phyloP scores from a whole-genome alignment of 2,888 invertebrate genomes.

The Latrodectus hesperus region DNA sequence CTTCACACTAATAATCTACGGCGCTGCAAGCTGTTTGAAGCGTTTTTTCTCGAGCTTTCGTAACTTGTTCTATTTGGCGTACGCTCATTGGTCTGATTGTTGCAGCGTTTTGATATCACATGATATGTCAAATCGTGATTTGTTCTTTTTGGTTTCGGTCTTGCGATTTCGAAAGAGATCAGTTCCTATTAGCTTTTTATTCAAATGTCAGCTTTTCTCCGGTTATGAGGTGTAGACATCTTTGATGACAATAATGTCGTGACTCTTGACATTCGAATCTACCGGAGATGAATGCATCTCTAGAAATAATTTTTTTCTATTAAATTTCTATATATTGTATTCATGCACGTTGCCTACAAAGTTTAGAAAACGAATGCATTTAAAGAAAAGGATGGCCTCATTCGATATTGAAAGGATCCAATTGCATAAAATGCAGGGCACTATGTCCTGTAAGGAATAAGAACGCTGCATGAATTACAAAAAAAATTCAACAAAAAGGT shows the following conservation, averaged over 20 bases:
- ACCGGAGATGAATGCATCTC: too few species aligned
- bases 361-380: background rate
- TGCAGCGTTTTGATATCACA: conserved; percentile 9
- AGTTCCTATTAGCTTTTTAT: too few species aligned
- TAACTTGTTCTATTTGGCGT: conserved; percentile 43
- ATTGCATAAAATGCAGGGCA: background rate
- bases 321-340: too few species aligned
- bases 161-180: conserved; percentile 42
- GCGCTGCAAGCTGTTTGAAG: background rate
- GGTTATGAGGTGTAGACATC: too few species aligned
- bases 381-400: background rate
- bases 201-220: too few species aligned
- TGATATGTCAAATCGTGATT: conserved; percentile 37
- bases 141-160: conserved; percentile 19
- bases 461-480: background rate
- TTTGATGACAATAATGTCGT: too few species aligned
- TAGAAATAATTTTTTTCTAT: too few species aligned
- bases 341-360: background rate
- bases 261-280: too few species aligned
- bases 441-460: background rate
- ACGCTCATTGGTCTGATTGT: conserved; percentile 19
- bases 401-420: background rate
- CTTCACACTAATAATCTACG: background rate
- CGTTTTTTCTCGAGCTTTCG: conserved; percentile 6
- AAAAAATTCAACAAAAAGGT: too few species aligned